Base-by-base conservation (phyloP, 2,888 invertebrate genomes). In the Lydus trimaculatus region DNA sequence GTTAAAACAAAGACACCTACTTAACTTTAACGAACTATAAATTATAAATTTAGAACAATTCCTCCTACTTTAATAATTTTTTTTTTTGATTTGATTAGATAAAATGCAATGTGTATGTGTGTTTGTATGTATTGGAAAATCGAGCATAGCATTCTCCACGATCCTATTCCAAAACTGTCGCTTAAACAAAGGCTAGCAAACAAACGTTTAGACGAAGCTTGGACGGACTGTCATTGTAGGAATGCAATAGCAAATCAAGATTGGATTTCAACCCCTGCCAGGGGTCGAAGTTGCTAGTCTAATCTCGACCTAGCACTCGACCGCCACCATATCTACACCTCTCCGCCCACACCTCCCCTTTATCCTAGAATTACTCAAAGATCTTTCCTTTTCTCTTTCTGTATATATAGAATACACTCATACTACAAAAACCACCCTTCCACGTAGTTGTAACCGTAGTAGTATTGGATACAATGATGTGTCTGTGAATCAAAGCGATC, bases 161-260 rank as follows among this genome's bases (percentile, higher is more conserved):
- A 77, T 75, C 70, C 78, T 74, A 76, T 79, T 77, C 78, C 77
- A 76, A 80, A n/a, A 78, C 80, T 80, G 80, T 79, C 79, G 76
- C 81, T 83, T 84, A 84, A 83, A 84, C 84, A 84, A 84, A 84
- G 82, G 31, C 67, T 63, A 60, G 73, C 73, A 73, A 72, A 77
- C 74, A 73, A 72, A 76, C 73, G 73, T 71, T 71, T 63, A 69
- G 66, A 65, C 67, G 60, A 58, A 56, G 67, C 65, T 65, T 64
- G 75, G 77, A 78, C 79, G 76, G 76, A 82, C 80, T 83, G 85
- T 85, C 85, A 85, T 85, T 85, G 85, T 83, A 79, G 84, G 85
- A 85, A 85, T 85, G 85, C 85, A 84, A 85, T 85, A 85, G 83
- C 84, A 85, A 84, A 85, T 85, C 84, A 85, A 85, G 85, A 85